Base-by-base conservation (phyloP, 2,797 vertebrate genomes). In the Pipistrellus pipistrellus region DNA sequence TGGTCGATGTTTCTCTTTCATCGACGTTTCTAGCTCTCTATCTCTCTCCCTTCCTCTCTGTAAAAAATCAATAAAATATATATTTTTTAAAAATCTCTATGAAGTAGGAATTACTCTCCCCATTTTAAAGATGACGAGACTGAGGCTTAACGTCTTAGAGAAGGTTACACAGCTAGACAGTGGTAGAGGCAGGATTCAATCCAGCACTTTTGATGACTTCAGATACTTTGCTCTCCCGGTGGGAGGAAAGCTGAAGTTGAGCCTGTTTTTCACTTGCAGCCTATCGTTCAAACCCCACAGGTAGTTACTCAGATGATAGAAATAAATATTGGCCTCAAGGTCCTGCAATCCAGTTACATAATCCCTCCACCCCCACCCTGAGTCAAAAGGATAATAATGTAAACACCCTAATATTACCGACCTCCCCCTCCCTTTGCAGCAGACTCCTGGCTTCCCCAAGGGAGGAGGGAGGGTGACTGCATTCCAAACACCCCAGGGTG, bases 241-340 rank as follows among this genome's bases (percentile, higher is more conserved):
- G 48, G 78, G 23, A 86, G 30, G 89, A n/a, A 62, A 71, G 91
- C 53, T 57, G 44, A 72, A 93, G 53, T 51, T 81, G n/a, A 90
- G 9, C 53, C 81, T 93, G 90, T 86, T 97, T 91, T 97, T 73
- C 55, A 92, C 76, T 95, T 84, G 59, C 53, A 95, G 92, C 13
- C 91, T 95, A 95, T 91, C 97, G 87, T 83, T 88, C 93, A 94
- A 96, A 96, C 92, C 96, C 85, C 80, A 85, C 87, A 84, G 89
- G 96, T 97, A 92, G 95, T 97, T 98, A 97, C 96, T 98, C 98
- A 97, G 73, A 14, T 78, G 95, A 95, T 97, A 98, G 97, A 98
- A 98, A 98, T 98, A 98, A 98, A 13, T 4, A 55, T 57, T 96
- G 87, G 85, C 64, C 90, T 96, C 89, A 96, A 97, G 96, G 96